Evolutionary conservation across 2,113 vertebrate species (phyloP), one percentile per base, ranked within the genome.

Genomic region (Thinocorus orbignyianus): DNA sequence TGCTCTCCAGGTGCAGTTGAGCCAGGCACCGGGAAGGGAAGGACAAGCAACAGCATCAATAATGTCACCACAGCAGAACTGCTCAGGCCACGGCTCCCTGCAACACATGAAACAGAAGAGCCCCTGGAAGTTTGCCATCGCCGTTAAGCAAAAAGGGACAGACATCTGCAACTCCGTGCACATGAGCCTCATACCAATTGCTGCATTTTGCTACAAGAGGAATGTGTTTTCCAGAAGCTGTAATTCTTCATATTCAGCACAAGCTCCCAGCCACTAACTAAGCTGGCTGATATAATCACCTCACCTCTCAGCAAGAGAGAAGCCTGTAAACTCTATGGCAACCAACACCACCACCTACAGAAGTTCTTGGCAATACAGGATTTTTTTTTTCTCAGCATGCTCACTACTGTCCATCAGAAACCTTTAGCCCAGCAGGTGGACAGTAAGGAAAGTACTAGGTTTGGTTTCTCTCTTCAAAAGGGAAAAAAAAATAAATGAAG

Each of bases 121-220:
- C 55, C 51, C 66, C 19, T 96, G 94, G 82, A 94, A 96, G 81
- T 37, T 39, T 92, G 82, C 88, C 93, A 96, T 88, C 7, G 10
- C 78, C 37, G 28, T 86, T 95, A 95, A 95, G 72, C 77, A 73
- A 93, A 89, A 58, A 73, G 37, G 70, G 71, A 90, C 68, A 93
- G 92, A 93, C 83, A 97, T 93, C 94, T 97, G 97, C 88, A 97
- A 48, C 52, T 82, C 69, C 5, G 11, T 68, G 81, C 95, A 96
- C 86, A 86, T 10, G 72, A 92, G 52, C 3, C 33, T 92, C 88
- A 96, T 95, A 90, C 39, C 79, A 96, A 97, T 93, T 81, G 81
- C 77, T 72, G 73, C 25, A 22, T 51, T 86, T 90, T 84, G 78
- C 79, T 79, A 58, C 49, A 62, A 44, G 19, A 41, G 24, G 85